Conservation (phyloP, 2,113 vertebrate species). For the Kobus ellipsiprymnus region DNA sequence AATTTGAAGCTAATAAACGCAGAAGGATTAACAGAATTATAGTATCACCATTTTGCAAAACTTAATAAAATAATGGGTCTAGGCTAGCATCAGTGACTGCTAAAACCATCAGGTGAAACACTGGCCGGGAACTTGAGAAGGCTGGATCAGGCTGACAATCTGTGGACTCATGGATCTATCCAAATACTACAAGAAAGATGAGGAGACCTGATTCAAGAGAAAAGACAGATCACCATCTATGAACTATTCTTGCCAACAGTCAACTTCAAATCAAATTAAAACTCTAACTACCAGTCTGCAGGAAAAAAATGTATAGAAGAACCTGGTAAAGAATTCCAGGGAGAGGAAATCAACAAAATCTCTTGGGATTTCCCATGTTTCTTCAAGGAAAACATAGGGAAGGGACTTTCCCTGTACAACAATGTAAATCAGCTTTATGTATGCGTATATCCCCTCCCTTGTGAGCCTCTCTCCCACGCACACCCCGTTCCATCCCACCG, state of each 20-base stretch:
- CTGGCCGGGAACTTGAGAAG: background rate
- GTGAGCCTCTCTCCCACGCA: background rate
- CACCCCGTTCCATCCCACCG: rapidly evolving
- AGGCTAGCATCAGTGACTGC: background rate
- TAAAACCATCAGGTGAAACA: background rate
- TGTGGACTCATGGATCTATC: background rate
- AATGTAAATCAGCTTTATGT: background rate
- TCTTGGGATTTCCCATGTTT: background rate
- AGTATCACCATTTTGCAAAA: background rate
- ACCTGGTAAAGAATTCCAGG: background rate
- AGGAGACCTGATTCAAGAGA: background rate
- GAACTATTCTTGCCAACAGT: background rate
- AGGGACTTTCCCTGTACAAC: background rate
- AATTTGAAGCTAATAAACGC: background rate
- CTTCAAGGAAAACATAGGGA: background rate
- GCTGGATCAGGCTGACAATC: background rate
- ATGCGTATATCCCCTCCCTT: background rate
- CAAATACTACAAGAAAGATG: background rate
- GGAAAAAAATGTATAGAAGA: background rate
- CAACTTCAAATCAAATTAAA: background rate
- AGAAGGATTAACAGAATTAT: background rate
- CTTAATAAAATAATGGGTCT: background rate
- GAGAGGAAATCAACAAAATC: background rate
- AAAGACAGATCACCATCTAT: background rate
- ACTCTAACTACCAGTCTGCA: background rate